These are phyloP conservation scores for Epistrophella euchroma DNA, from an alignment of 2,888 invertebrate species.

Conservation along the genomic window DNA sequence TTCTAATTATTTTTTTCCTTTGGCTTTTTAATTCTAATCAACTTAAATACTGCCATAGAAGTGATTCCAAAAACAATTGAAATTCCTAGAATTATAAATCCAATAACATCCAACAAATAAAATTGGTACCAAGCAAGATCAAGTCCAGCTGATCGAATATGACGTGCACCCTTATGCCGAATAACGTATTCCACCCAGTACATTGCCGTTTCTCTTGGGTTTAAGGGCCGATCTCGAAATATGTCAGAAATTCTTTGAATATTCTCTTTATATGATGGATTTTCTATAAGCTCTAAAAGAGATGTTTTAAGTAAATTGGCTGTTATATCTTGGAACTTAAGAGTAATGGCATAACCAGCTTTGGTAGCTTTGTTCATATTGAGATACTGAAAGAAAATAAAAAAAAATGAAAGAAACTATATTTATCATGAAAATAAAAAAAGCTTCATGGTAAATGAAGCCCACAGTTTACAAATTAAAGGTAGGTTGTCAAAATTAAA, in stretches of 20 bases:
- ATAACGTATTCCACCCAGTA: conserved; percentile 84
- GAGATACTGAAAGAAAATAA: conserved; percentile 79
- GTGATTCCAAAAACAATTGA: conserved; percentile 75
- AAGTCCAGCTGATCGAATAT: conserved; percentile 81
- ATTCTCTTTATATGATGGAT: conserved; percentile 81
- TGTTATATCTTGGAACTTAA: conserved; percentile 81
- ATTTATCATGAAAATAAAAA: no score
- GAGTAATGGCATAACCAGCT: conserved; percentile 81
- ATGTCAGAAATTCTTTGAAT: conserved; percentile 80
- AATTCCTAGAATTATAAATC: conserved; percentile 6
- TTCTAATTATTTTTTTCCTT: conserved; percentile 12
- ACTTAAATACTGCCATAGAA: background rate
- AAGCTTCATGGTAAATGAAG: no score
- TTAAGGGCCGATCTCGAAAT: conserved; percentile 82
- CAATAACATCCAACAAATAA: conserved; percentile 82
- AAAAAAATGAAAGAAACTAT: conserved; percentile 37
- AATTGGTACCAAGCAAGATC: conserved; percentile 82
- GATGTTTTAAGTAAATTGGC: conserved; percentile 78
- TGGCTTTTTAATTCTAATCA: background rate
- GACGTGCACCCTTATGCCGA: conserved; percentile 82
- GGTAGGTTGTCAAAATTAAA: no score
- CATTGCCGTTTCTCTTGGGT: conserved; percentile 81
- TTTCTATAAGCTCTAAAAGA: conserved; percentile 81
- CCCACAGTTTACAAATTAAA: no score
- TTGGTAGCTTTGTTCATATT: conserved; percentile 81